Evolutionary conservation across 2,113 vertebrate genomes (phyloP), one percentile per base, ranked within the genome.

Genomic region (Mungos mungo): DNA sequence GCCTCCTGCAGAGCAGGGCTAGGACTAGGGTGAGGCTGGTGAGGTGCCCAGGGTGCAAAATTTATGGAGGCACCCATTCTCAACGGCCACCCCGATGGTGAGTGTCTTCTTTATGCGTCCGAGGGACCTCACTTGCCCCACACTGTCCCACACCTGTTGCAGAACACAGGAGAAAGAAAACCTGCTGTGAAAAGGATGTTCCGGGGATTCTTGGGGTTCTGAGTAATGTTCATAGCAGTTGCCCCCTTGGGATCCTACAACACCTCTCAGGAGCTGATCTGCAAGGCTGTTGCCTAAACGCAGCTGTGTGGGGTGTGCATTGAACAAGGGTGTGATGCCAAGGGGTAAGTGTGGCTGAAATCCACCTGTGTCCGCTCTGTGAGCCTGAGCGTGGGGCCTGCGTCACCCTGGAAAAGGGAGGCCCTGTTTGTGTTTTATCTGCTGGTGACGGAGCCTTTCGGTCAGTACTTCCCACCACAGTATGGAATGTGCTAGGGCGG

Each of bases 21-120:
- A 9, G 52, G 63, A 19, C 14, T 3, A 5, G 25, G 68, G n/a
- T 12, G 60, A 66, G 10, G 52, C 50, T 41, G 12, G 47, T 2
- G 3, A 68, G 79, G 29, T 13, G 8, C n/a, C 35, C 0, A 2
- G 18, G 12, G 33, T 0, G 1, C 38, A 35, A 23, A 16, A 33
- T 63, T 38, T 23, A 25, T 0, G 50, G 80, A 41, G 76, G 25
- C 5, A 0, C 23, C 35, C 21, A 0, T 82, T 57, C 71, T 80
- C 45, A 5, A 3, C 21, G 91, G 41, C 7, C 7, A 29, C 52
- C 16, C 82, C 33, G n/a, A 60, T 38, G 15, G 19, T 3, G 7
- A 79, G 7, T 15, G 11, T 21, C 47, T 83, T 71, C 45, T 68
- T 50, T 15, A 3, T 15, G 68, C 1, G 3, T 13, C 69, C 50